These are phyloP conservation scores for Platyscapa corneri DNA, from an alignment of 1,140 invertebrate genomes.

Conservation along the genomic window DNA sequence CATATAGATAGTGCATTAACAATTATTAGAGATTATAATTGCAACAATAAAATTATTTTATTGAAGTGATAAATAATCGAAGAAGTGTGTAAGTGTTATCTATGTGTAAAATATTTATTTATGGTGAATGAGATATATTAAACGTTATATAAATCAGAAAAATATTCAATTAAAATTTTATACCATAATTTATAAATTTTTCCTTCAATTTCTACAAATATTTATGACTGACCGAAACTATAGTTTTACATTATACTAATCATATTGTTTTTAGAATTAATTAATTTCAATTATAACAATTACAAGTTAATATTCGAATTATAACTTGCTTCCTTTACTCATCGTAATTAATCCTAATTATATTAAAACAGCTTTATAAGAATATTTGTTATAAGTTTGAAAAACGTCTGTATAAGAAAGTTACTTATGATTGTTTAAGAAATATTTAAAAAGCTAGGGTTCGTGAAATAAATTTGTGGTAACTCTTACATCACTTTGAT, in stretches of 20 bases:
- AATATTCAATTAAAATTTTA: neutral
- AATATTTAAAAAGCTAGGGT: neutral
- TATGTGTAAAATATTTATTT: neutral
- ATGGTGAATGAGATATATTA: neutral
- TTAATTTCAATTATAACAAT: neutral
- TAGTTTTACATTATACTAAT: neutral
- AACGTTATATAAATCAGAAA: neutral
- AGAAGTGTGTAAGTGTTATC: conserved; percentile 2
- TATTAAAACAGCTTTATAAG: neutral
- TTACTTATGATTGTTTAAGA: too few species aligned
- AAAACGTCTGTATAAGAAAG: neutral
- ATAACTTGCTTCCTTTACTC: neutral
- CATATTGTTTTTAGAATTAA: neutral
- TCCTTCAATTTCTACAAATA: neutral
- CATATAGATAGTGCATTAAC: conserved; percentile 30
- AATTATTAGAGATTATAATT: conserved; percentile 28
- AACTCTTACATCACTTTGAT: conserved; percentile 2
- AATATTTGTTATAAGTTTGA: neutral
- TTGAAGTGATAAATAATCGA: neutral
- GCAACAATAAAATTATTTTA: conserved; percentile 35
- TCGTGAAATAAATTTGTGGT: neutral
- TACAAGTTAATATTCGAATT: neutral
- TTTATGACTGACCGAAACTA: too few species aligned
- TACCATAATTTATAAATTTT: neutral
- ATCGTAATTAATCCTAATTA: neutral